Evolutionary conservation across 2,888 invertebrate genomes (phyloP).

Genomic region (Palloptera scutellata): DNA sequence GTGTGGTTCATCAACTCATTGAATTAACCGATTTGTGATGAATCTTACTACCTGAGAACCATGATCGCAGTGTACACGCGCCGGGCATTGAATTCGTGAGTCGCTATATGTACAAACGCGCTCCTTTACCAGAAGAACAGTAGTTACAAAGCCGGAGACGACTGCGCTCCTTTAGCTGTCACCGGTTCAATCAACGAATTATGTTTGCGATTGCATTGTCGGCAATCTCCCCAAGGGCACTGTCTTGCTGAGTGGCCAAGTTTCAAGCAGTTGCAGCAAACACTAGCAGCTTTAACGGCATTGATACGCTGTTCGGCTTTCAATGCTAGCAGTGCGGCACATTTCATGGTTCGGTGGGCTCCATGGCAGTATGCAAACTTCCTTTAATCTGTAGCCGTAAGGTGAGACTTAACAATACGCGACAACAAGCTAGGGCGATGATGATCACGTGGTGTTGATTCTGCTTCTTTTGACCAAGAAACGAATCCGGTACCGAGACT

Average conservation of each 20-base stretch:
- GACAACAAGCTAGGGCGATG: too few relatives aligned
- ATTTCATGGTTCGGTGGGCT: constrained; percentile 10
- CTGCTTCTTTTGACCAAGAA: too few relatives aligned
- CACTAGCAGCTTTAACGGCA: neutral
- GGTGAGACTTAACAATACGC: neutral
- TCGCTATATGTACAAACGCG: too few relatives aligned
- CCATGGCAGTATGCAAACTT: constrained; percentile 21
- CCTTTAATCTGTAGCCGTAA: neutral
- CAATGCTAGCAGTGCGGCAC: constrained; percentile 15
- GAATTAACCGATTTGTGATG: too few relatives aligned
- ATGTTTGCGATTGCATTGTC: constrained; percentile 18
- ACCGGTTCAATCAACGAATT: constrained; percentile 15
- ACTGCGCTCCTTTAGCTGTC: too few relatives aligned
- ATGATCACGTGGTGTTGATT: too few relatives aligned
- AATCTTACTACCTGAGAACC: too few relatives aligned
- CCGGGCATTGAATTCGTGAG: too few relatives aligned
- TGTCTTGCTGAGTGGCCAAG: constrained; percentile 24
- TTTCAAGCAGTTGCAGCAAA: constrained; percentile 22
- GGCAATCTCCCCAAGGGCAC: constrained; percentile 17
- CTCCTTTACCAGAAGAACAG: too few relatives aligned
- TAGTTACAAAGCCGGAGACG: too few relatives aligned
- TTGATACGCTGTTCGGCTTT: constrained; percentile 21
- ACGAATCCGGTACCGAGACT: constrained; percentile 4
- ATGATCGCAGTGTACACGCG: too few relatives aligned
- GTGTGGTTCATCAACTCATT: too few relatives aligned